A percentile compares a stretch with the other conserved stretches of the same genome.
These are phyloP conservation scores for Masnerella sp. DNA, from an alignment of 2,888 invertebrate genomes.

Conservation along the genomic window DNA sequence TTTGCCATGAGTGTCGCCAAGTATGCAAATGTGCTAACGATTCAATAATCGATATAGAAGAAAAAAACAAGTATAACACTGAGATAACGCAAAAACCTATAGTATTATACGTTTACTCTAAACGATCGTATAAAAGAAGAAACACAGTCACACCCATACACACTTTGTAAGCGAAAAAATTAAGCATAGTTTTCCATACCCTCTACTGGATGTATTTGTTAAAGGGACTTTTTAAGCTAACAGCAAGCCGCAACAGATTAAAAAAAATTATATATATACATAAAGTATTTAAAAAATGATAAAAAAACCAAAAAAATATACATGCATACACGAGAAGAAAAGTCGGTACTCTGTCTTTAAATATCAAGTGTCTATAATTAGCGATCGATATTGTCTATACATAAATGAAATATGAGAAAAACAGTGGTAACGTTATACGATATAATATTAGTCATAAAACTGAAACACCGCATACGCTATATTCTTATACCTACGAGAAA, in stretches of 20 bases:
- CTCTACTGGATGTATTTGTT: slow-evolving; percentile 71
- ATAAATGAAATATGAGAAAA: slow-evolving; percentile 70
- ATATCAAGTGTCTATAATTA: slow-evolving; percentile 76
- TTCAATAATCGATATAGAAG: slow-evolving; percentile 56
- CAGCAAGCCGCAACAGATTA: slow-evolving; percentile 53
- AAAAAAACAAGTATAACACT: slow-evolving; percentile 62
- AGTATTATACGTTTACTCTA: slow-evolving; percentile 71
- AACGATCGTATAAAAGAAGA: slow-evolving; percentile 67
- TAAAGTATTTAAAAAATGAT: slow-evolving; percentile 43
- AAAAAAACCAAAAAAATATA: slow-evolving; percentile 50
- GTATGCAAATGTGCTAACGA: slow-evolving; percentile 50
- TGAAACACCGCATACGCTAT: slow-evolving; percentile 68
- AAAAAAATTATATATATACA: slow-evolving; percentile 37
- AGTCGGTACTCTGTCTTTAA: slow-evolving; percentile 68
- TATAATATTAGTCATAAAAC: slow-evolving; percentile 71
- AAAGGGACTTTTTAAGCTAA: slow-evolving; percentile 64
- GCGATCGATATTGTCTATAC: slow-evolving; percentile 74
- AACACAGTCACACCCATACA: slow-evolving; percentile 59
- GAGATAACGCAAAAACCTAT: slow-evolving; percentile 68
- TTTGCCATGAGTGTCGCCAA: slow-evolving; percentile 38
- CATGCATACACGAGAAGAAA: slow-evolving; percentile 47
- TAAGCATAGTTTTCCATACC: slow-evolving; percentile 72
- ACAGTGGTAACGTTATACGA: slow-evolving; percentile 71
- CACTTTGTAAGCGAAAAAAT: slow-evolving; percentile 67
- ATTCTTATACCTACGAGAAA: slow-evolving; percentile 71